A percentile compares a stretch with the other conserved stretches of the same genome.
Evolutionary conservation across 1,140 invertebrate genomes (phyloP).

Genomic region (Ips typographus): DNA sequence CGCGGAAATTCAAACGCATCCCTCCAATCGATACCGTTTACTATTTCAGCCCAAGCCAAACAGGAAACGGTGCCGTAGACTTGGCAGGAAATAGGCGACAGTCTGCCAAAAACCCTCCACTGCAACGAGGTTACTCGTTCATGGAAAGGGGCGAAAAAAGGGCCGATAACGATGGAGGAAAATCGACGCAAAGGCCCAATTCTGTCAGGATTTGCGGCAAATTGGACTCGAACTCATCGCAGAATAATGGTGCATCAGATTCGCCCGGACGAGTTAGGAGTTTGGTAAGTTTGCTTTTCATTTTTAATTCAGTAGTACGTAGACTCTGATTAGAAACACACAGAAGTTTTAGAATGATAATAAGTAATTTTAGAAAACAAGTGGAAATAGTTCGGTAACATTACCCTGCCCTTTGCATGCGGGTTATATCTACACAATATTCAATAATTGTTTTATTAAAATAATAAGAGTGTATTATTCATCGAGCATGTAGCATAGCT

Average conservation of each 20-base stretch:
- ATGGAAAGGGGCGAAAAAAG: slow-evolving; percentile 45
- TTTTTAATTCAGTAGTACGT: not conserved
- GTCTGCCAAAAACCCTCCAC: slow-evolving; percentile 40
- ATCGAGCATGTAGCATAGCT: too few species aligned
- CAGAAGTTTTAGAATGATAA: too few species aligned
- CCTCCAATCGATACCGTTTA: slow-evolving; percentile 18
- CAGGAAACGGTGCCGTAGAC: slow-evolving; percentile 23
- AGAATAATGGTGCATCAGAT: slow-evolving; percentile 27
- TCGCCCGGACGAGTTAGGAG: slow-evolving; percentile 40
- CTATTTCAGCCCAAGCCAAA: slow-evolving; percentile 15
- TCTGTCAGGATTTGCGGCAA: slow-evolving; percentile 33
- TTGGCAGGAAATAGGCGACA: slow-evolving; percentile 31
- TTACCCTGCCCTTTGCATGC: too few species aligned
- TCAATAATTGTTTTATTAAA: too few species aligned
- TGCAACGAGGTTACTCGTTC: slow-evolving; percentile 47
- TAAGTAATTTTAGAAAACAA: too few species aligned
- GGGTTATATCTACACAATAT: too few species aligned
- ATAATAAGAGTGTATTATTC: too few species aligned
- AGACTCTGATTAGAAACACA: too few species aligned
- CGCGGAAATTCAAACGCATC: slow-evolving; percentile 9
- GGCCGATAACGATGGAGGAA: slow-evolving; percentile 25
- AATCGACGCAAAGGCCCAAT: slow-evolving; percentile 32
- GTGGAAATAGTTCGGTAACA: too few species aligned
- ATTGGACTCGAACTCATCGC: not conserved
- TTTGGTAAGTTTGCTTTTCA: slow-evolving; percentile 40